Conservation (phyloP, 2,888 invertebrate species). For the Tridacna gigas region DNA sequence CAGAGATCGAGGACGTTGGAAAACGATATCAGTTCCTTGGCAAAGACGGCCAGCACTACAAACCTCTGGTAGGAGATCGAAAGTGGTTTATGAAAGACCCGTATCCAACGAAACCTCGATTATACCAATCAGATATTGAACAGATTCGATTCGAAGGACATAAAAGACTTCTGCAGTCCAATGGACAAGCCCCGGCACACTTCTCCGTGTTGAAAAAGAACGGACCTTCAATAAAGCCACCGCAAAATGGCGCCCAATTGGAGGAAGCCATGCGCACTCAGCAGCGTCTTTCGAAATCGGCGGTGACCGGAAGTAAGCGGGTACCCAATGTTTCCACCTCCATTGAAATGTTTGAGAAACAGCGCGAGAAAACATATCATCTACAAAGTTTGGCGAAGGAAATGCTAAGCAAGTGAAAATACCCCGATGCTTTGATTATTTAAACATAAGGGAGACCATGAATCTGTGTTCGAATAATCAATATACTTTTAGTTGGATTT, state of each 20-base stretch:
- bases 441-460: no score
- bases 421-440: no score
- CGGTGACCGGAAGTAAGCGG: background rate
- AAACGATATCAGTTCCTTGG: background rate
- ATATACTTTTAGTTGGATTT: no score
- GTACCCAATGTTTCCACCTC: constrained; percentile 23
- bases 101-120: constrained; percentile 41
- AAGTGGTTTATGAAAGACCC: constrained; percentile 44
- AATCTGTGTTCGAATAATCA: no score
- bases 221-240: constrained; percentile 27
- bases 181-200: constrained; percentile 50
- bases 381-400: constrained; percentile 55
- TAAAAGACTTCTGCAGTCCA: constrained; percentile 44
- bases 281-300: constrained; percentile 6
- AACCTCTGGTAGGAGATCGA: constrained; percentile 57
- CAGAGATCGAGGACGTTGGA: background rate
- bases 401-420: constrained; percentile 51
- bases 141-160: constrained; percentile 52
- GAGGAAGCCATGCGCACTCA: constrained; percentile 44
- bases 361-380: constrained; percentile 54
- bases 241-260: constrained; percentile 35
- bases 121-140: constrained; percentile 55
- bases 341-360: constrained; percentile 49
- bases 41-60: constrained; percentile 38
- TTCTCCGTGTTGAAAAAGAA: constrained; percentile 58